These are phyloP conservation scores for Heterodera carotae DNA, from an alignment of 1,140 invertebrate genomes.

Conservation along the genomic window DNA sequence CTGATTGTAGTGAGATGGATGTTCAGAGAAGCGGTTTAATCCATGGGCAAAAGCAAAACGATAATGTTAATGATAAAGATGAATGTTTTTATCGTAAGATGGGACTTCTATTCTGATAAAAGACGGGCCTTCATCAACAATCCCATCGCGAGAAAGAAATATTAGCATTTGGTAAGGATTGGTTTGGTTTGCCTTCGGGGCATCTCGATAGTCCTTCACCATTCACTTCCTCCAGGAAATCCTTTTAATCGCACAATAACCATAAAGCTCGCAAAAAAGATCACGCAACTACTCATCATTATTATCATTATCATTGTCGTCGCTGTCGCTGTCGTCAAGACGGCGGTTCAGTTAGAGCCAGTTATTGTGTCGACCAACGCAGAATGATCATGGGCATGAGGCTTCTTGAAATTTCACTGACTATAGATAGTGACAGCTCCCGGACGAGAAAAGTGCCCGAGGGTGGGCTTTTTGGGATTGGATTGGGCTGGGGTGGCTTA, in stretches of 20 bases:
- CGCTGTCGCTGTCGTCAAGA: too few relatives aligned
- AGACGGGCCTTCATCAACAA: too few relatives aligned
- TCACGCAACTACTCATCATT: neutral
- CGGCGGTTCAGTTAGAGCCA: neutral
- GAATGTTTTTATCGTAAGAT: neutral
- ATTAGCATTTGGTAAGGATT: too few relatives aligned
- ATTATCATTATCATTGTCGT: too few relatives aligned
- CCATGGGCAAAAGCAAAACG: neutral
- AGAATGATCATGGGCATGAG: neutral
- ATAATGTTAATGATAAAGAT: neutral
- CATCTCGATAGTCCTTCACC: neutral
- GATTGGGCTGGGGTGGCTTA: neutral
- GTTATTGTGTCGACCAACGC: neutral
- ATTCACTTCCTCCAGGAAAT: neutral
- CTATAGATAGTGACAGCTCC: neutral
- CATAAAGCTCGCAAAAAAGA: neutral
- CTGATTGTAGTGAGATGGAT: neutral
- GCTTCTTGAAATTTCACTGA: neutral
- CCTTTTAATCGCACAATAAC: neutral
- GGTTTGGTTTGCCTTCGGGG: neutral
- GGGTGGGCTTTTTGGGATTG: neutral
- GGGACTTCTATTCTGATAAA: neutral
- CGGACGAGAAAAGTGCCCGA: neutral
- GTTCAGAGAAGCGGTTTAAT: neutral
- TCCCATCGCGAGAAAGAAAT: too few relatives aligned